A percentile compares a stretch with the other conserved stretches of the same genome.
Conservation (phyloP, 1,140 invertebrate species). For the Apis cerana region DNA sequence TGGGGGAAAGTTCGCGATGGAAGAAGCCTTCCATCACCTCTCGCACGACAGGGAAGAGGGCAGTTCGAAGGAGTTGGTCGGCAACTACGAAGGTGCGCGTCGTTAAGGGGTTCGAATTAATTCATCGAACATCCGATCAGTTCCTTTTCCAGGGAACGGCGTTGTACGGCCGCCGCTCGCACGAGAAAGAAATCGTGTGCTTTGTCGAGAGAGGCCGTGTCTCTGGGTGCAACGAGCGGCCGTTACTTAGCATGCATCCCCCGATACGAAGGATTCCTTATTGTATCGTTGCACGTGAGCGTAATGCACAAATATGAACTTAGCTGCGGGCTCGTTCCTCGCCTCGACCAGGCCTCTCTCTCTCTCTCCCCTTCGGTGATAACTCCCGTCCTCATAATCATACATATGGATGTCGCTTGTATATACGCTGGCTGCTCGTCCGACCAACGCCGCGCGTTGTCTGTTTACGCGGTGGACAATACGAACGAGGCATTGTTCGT, state of each 20-base stretch:
- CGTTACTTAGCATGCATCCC: conserved; percentile 80
- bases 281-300: conserved; percentile 81
- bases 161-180: conserved; percentile 6
- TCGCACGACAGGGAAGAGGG: too few species aligned
- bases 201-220: conserved; percentile 14
- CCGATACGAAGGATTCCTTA: conserved; percentile 81
- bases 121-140: conserved; percentile 48
- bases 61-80: background rate
- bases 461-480: conserved; percentile 47
- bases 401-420: conserved; percentile 76
- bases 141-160: conserved; percentile 12
- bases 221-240: conserved; percentile 57
- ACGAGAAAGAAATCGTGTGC: conserved; percentile 40
- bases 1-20: too few species aligned
- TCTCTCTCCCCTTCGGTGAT: conserved; percentile 66
- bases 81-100: too few species aligned
- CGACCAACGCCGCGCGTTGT: background rate
- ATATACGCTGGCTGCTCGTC: conserved; percentile 57
- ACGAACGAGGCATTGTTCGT: conserved; percentile 50
- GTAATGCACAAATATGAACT: conserved; percentile 80
- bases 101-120: conserved; percentile 38
- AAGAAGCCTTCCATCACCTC: too few species aligned
- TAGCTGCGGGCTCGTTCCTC: conserved; percentile 71
- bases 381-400: conserved; percentile 79
- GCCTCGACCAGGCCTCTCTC: conserved; percentile 24